These are phyloP conservation scores for Ennomos fuscantarius DNA, from an alignment of 2,888 invertebrate species.

Conservation along the genomic window DNA sequence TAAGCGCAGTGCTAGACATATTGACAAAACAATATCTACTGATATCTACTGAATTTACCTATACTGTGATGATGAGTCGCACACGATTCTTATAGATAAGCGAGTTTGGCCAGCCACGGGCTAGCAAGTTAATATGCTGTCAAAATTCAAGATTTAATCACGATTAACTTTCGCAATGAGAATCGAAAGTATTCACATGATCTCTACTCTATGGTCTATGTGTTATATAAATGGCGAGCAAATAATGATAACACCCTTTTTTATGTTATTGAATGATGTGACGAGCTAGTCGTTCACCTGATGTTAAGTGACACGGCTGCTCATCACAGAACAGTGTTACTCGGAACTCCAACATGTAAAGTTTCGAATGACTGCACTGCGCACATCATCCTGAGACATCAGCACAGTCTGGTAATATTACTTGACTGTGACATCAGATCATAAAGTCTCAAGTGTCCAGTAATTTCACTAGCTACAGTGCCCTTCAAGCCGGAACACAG, in stretches of 20 bases:
- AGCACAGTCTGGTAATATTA: no score
- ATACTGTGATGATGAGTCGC: constrained; percentile 15
- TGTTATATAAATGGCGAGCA: constrained; percentile 12
- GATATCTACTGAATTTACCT: constrained; percentile 3
- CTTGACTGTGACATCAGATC: no score
- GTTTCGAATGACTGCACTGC: no score
- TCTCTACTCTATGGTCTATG: constrained; percentile 31
- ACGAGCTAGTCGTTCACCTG: no score
- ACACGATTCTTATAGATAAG: constrained; percentile 23
- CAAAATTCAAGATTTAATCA: constrained; percentile 25
- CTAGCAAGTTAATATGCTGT: constrained; percentile 26
- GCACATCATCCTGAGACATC: no score
- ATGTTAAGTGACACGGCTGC: no score
- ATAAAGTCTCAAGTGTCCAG: no score
- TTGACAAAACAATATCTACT: neutral
- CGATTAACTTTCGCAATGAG: constrained; percentile 19
- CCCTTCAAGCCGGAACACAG: no score
- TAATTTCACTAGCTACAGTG: no score
- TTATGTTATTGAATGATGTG: no score
- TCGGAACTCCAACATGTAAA: no score
- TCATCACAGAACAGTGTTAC: no score
- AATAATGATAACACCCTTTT: constrained; percentile 30
- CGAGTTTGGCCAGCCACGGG: constrained; percentile 7
- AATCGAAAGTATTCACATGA: constrained; percentile 20
- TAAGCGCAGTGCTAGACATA: neutral